A percentile compares a stretch with the other conserved stretches of the same genome.
These are phyloP conservation scores for Fragum whitleyi DNA, from an alignment of 2,888 invertebrate species.

Conservation along the genomic window DNA sequence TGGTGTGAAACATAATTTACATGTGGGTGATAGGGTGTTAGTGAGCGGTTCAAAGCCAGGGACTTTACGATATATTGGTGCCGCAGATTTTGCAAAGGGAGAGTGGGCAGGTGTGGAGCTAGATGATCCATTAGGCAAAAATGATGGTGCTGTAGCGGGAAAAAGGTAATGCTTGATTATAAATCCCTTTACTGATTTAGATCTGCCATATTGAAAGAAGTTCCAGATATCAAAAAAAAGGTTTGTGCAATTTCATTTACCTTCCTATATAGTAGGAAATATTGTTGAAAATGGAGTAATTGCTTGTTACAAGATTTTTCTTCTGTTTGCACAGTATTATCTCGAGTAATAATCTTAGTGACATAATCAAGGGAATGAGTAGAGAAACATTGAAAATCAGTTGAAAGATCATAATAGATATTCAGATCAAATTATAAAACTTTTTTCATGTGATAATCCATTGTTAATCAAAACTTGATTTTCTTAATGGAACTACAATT, in stretches of 20 bases:
- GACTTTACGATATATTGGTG: conserved; percentile 93
- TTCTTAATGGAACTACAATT: too few species aligned
- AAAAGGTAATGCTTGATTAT: conserved; percentile 91
- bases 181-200: too few species aligned
- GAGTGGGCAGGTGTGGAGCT: conserved; percentile 98
- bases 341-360: neutral
- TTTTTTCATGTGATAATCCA: too few species aligned
- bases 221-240: neutral
- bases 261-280: neutral
- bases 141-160: conserved; percentile 97
- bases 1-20: conserved; percentile 66
- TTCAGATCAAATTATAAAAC: too few species aligned
- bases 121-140: conserved; percentile 97
- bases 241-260: neutral
- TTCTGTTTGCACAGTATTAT: conserved; percentile 2
- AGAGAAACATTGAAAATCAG: too few species aligned
- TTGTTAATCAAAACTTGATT: too few species aligned
- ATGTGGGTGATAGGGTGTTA: conserved; percentile 82
- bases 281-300: neutral
- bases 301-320: neutral
- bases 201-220: too few species aligned
- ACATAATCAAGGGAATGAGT: too few species aligned
- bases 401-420: too few species aligned
- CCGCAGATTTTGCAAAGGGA: conserved; percentile 95
- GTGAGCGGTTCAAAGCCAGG: conserved; percentile 90